These are phyloP conservation scores for Styela clava DNA, from an alignment of 23 tunicate species.

Conservation along the genomic window DNA sequence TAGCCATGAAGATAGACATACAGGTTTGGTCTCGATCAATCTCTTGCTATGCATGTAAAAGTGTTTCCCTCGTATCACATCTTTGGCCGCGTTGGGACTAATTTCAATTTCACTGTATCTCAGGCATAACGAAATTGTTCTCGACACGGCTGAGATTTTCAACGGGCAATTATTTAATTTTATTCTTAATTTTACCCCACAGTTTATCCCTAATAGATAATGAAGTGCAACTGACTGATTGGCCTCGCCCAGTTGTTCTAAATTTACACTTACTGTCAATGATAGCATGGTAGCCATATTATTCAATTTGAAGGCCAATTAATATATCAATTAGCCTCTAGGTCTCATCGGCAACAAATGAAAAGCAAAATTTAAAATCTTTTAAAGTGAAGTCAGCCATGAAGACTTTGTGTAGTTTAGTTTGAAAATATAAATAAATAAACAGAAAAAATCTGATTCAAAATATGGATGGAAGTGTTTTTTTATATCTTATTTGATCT, in stretches of 20 bases:
- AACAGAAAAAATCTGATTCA: too few relatives aligned
- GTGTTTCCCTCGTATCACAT: not conserved
- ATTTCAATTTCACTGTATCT: not conserved
- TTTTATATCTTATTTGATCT: too few relatives aligned
- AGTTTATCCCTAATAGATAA: not conserved
- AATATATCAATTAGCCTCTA: too few relatives aligned
- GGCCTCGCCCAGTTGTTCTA: not conserved
- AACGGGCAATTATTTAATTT: conserved; percentile 18
- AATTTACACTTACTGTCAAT: not conserved
- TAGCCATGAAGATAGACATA: not conserved
- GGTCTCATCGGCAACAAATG: too few relatives aligned
- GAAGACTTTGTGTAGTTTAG: too few relatives aligned
- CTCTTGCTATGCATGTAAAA: too few relatives aligned
- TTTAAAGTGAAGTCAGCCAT: too few relatives aligned
- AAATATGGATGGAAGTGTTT: too few relatives aligned
- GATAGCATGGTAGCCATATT: not conserved
- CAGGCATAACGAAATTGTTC: not conserved
- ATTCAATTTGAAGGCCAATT: not conserved
- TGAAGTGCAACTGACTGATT: not conserved
- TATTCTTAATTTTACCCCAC: not conserved
- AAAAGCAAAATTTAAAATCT: too few relatives aligned
- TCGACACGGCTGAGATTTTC: conserved; percentile 3
- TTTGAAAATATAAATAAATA: too few relatives aligned
- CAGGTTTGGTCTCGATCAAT: too few relatives aligned
- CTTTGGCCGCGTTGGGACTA: not conserved